Conservation (phyloP, 2,888 invertebrate species). For the Imbricaverruca yamaguchii region DNA sequence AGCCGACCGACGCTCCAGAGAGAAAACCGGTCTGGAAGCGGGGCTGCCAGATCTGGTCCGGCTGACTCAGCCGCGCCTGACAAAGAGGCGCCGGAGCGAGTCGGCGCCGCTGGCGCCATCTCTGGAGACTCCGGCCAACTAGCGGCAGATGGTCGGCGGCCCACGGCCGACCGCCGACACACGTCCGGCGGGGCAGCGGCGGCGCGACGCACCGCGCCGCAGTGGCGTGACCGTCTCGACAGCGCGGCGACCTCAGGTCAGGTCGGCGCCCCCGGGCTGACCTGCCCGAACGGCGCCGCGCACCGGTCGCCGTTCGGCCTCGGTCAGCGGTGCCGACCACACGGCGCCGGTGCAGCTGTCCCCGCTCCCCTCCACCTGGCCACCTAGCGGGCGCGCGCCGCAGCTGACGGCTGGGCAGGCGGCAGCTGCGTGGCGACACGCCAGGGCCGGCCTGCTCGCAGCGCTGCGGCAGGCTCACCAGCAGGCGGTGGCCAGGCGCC, state of each 20-base stretch:
- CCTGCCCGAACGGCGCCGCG: background rate
- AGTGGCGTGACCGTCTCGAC: background rate
- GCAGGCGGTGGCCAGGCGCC: too few relatives aligned
- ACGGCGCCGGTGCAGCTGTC: too few relatives aligned
- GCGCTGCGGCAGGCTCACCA: too few relatives aligned
- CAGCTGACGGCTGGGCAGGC: too few relatives aligned
- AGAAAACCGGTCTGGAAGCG: conserved; percentile 4
- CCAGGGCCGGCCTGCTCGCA: too few relatives aligned
- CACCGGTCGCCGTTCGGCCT: background rate
- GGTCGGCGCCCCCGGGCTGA: background rate
- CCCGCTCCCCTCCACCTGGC: too few relatives aligned
- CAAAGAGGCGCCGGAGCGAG: background rate
- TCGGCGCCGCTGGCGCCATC: background rate
- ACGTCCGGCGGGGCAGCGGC: too few relatives aligned
- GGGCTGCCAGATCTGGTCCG: conserved; percentile 4
- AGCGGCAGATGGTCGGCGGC: background rate
- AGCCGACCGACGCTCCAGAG: background rate
- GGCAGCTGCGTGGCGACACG: too few relatives aligned
- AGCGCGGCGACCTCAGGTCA: background rate
- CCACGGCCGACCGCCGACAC: background rate
- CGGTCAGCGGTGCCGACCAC: background rate
- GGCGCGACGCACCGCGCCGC: too few relatives aligned
- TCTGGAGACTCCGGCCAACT: background rate
- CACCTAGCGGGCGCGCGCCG: too few relatives aligned
- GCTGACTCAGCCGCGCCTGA: background rate